Percentiles rank a stretch among this genome's conserved stretches.
phyloP scores from a whole-genome alignment of 2,797 vertebrate genomes.

The Catostomus latipinnis region DNA sequence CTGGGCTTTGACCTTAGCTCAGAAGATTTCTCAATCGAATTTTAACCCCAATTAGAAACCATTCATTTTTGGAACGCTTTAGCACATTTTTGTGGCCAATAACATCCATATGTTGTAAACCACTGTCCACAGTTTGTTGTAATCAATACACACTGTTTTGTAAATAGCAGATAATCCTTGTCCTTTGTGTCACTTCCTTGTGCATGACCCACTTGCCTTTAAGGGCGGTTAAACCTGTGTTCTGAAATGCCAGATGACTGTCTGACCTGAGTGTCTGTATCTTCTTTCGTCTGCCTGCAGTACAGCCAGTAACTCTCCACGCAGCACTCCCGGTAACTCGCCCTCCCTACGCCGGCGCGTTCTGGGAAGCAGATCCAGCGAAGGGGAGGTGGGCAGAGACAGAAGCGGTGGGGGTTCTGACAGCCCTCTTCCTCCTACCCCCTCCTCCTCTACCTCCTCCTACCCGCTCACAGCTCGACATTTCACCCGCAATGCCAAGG shows the following conservation, averaged over 20 bases:
- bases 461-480: conserved; percentile 85
- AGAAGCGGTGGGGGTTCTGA: conserved; percentile 66
- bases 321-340: conserved; percentile 89
- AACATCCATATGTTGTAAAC: background rate
- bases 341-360: conserved; percentile 87
- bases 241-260: background rate
- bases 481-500: conserved; percentile 90
- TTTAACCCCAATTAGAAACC: too few relatives aligned
- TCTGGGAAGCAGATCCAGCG: conserved; percentile 78
- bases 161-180: background rate
- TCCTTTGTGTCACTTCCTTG: background rate
- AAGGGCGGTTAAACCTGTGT: background rate
- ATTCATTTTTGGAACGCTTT: too few relatives aligned
- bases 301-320: conserved; percentile 89
- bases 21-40: background rate
- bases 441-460: conserved; percentile 78
- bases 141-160: conserved; percentile 7
- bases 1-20: background rate
- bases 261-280: background rate
- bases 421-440: conserved; percentile 72
- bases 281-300: conserved; percentile 66
- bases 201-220: background rate
- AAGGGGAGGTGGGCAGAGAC: conserved; percentile 73
- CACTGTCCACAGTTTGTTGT: background rate
- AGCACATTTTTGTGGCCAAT: background rate